These are phyloP conservation scores for Urosaurus nigricauda DNA, from an alignment of 2,797 vertebrate genomes.

Conservation along the genomic window DNA sequence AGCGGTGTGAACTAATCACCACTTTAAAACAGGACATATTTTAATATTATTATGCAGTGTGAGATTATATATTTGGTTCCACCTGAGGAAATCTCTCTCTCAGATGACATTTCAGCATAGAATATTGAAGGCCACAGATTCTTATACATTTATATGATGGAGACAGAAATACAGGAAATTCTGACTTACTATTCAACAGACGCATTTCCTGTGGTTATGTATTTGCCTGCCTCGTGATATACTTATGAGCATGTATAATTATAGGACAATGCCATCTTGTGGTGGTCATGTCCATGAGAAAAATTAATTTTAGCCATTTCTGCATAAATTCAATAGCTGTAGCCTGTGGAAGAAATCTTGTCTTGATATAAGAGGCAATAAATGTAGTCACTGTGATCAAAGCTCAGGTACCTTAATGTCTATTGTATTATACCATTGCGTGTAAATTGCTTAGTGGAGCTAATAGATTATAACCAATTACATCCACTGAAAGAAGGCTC, in stretches of 20 bases:
- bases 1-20: not conserved
- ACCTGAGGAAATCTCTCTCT: not conserved
- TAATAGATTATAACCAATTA: not conserved
- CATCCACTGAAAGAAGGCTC: not conserved
- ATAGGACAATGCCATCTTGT: not conserved
- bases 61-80: not conserved
- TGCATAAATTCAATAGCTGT: not conserved
- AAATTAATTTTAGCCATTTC: not conserved
- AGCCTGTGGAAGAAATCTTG: not conserved
- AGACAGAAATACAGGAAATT: not conserved
- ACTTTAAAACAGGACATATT: not conserved
- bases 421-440: not conserved
- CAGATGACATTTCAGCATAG: too few species aligned
- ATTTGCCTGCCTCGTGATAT: not conserved
- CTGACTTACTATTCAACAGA: not conserved
- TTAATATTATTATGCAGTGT: not conserved
- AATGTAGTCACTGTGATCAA: not conserved
- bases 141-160: not conserved
- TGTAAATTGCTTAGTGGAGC: not conserved
- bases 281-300: not conserved
- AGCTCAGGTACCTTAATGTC: not conserved
- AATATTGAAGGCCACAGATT: not conserved
- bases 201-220: not conserved
- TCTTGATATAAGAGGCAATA: constrained; percentile 1
- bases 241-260: not conserved